Evolutionary conservation across 2,888 invertebrate genomes (phyloP).

Genomic region (Cecidostiba fungosa): DNA sequence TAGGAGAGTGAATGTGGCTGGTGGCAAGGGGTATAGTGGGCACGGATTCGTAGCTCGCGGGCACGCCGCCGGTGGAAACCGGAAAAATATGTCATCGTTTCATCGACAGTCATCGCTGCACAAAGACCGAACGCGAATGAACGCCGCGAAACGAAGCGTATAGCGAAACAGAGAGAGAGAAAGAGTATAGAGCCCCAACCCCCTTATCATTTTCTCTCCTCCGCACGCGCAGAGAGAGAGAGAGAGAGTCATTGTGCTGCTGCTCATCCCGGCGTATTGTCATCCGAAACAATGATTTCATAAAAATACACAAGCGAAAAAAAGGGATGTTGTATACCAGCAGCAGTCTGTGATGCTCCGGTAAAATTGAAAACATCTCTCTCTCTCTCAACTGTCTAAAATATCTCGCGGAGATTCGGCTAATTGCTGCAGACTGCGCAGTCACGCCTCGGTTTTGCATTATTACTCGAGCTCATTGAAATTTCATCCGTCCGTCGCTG

Average conservation of each 20-base stretch:
- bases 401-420: conserved; percentile 26
- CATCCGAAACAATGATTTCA: conserved; percentile 80
- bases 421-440: conserved; percentile 47
- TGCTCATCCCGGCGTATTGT: conserved; percentile 79
- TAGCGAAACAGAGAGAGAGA: conserved; percentile 47
- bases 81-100: conserved; percentile 81
- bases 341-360: conserved; percentile 18
- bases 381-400: conserved; percentile 4
- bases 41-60: conserved; percentile 54
- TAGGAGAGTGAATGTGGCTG: conserved; percentile 30
- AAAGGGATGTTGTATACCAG: conserved; percentile 25
- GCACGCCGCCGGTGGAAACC: conserved; percentile 70
- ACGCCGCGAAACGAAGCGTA: conserved; percentile 56
- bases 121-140: conserved; percentile 75
- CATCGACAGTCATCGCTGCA: conserved; percentile 79
- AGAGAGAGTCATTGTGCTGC: conserved; percentile 75
- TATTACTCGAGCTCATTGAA: conserved; percentile 23
- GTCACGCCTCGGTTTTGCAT: conserved; percentile 35
- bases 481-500: conserved; percentile 54
- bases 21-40: not conserved
- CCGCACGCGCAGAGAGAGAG: conserved; percentile 49
- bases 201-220: conserved; percentile 52
- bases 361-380: conserved; percentile 41
- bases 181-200: conserved; percentile 34
- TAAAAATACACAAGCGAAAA: conserved; percentile 76